Base-by-base conservation (phyloP, 2,113 vertebrate genomes). In the Clupea harengus region DNA sequence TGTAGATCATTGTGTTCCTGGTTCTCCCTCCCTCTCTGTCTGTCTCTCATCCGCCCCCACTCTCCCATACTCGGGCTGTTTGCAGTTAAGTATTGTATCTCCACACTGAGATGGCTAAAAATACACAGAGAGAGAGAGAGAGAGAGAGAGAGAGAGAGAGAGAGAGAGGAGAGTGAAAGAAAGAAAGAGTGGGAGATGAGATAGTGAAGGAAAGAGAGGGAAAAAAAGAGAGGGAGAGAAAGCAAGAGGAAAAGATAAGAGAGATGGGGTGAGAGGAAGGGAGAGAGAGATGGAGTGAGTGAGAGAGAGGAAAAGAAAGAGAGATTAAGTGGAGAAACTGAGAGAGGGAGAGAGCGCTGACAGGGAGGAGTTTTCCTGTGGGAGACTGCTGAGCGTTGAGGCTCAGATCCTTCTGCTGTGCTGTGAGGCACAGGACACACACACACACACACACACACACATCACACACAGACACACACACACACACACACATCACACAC, bases 11-110 rank as follows among this genome's bases (percentile, higher is more conserved):
- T 90, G 89, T 93, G 92, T 91, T 54, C 52, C 17, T 54, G 52
- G 13, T 20, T 18, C 52, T 54, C 52, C 13, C 57, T 64, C 52
- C 18, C 52, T 20, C 52, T 54, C 13, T 54, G 15, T 54, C 57
- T 25, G 20, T 25, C 22, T 89, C 93, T 89, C 91, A 84, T 78
- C 89, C 17, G 87, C 85, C 87, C 89, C 91, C 87, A 89, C 81
- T 54, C 52, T 54, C 15, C 18, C 18, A 54, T 54, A 54, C 17
- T 18, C 15, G 2, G 67, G 85, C 91, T 20, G 13, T 54, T 6
- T 87, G 78, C 90, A 88, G 87, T 88, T 85, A 89, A 91, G 88
- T 90, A 91, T 91, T 87, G 89, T 92, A 89, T 92, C 92, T 92
- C 88, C 90, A 93, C 88, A 90, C 82, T 45, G 86, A 84, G 84